Base-by-base conservation (phyloP, 1,140 invertebrate species). In the Limonius californicus region DNA sequence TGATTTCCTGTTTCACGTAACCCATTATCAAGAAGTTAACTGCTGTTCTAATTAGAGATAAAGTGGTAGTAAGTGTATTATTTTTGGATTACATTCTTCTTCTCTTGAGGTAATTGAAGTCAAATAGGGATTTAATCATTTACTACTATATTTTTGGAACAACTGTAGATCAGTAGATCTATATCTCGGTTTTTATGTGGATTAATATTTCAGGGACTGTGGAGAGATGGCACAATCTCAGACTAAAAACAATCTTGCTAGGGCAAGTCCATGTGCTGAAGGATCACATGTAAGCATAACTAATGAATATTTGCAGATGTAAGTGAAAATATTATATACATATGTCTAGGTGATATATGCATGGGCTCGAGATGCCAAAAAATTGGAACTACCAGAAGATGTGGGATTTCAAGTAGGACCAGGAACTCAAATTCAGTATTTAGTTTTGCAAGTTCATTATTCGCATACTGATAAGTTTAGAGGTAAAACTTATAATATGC, bases 401-500 rank as follows among this genome's bases (percentile, higher is more conserved):
- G 91, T 94, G 12, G 87, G 85, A 2, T 94, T 94, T 69, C 88
- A 89, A 73, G 85, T 92, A 19, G 90, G 90, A 0, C 82, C 82
- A 50, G 80, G 85, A 61, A 88, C 89, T 2, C 74, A 81, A 2
- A 89, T 91, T 42, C 85, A 89, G 61, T 92, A 92, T 75, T 77
- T 94, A 19, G 90, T 92, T 0, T 77, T 99, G 2, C 97, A 99
- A 81, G 92, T 99, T 1, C 96, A 99, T 78, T 99, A 99, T 76
- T 2, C 53, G 4, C 53, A 55, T 55, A 85, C 87, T 0, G 81
- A 87, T 6, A 81, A 78, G 39, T 95, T 94, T 70, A 80, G 83
- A 76, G 81, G 87, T 89, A 78, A 77, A 58, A 27, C 56, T 54
- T 54, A 67, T 55, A 57, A 32, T 12, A 39, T n/a, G n/a, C 35